Percentiles rank a stretch among this genome's conserved stretches.
Conservation (phyloP, 2,113 vertebrate genomes). For the Stegostoma tigrinum region DNA sequence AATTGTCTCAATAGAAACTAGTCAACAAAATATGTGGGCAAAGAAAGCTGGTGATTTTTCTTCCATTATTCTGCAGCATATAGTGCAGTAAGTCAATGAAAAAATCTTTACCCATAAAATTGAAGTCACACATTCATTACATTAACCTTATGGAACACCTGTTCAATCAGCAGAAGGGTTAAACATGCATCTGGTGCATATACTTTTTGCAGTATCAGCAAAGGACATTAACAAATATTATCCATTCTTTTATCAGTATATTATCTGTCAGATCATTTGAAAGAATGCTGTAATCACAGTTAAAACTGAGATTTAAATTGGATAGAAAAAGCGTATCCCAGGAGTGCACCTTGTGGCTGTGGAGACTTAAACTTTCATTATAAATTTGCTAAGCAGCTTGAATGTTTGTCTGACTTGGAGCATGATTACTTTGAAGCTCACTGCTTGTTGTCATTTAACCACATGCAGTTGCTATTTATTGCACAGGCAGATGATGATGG, state of each 20-base stretch:
- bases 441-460: not conserved
- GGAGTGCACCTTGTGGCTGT: not conserved
- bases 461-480: not conserved
- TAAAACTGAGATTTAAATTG: slow-evolving; percentile 1
- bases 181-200: not conserved
- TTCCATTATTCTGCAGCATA: not conserved
- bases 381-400: not conserved
- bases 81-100: not conserved
- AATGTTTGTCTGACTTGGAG: not conserved
- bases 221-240: not conserved
- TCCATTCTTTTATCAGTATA: not conserved
- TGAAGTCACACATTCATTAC: not conserved
- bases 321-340: not conserved
- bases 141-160: not conserved
- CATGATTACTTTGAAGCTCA: not conserved
- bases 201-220: not conserved
- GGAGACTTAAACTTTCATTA: not conserved
- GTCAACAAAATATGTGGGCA: not conserved
- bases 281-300: not conserved
- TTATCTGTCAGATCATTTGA: not conserved
- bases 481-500: not conserved
- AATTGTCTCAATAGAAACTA: slow-evolving; percentile 11
- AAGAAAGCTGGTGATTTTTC: not conserved
- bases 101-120: not conserved
- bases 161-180: not conserved